A percentile compares a stretch with the other conserved stretches of the same genome.
phyloP scores from a whole-genome alignment of 2,113 vertebrate genomes.

The Acrocephalus kingi region DNA sequence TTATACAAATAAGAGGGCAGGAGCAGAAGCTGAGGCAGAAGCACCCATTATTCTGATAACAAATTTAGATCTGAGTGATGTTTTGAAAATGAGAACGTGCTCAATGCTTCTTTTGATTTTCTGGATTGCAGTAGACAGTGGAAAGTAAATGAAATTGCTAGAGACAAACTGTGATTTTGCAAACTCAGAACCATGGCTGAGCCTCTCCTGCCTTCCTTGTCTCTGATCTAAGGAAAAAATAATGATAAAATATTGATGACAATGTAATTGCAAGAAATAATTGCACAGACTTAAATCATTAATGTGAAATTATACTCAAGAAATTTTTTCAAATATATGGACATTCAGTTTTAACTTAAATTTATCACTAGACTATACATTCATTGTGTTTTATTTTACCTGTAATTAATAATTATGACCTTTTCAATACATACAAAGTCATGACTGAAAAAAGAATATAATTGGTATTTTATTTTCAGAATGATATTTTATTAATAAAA shows the following conservation, averaged over 20 bases:
- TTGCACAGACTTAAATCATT: neutral
- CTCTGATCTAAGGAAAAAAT: neutral
- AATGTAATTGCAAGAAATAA: neutral
- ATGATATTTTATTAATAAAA: neutral
- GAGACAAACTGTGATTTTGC: neutral
- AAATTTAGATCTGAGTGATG: neutral
- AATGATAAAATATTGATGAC: neutral
- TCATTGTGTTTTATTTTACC: neutral
- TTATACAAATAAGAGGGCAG: neutral
- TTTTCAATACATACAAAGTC: neutral
- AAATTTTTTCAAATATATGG: slow-evolving; percentile 4
- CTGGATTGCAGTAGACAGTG: neutral
- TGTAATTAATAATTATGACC: neutral
- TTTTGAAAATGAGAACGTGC: neutral
- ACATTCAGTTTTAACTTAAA: neutral
- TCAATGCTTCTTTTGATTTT: neutral
- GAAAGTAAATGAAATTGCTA: neutral
- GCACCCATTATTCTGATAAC: neutral
- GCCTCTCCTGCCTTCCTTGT: neutral
- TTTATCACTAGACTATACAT: neutral
- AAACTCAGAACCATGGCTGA: neutral
- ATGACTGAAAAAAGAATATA: neutral
- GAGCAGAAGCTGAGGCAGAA: neutral
- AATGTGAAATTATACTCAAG: neutral
- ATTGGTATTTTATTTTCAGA: neutral